Conservation (phyloP, 2,888 invertebrate genomes). For the Latrodectus elegans region DNA sequence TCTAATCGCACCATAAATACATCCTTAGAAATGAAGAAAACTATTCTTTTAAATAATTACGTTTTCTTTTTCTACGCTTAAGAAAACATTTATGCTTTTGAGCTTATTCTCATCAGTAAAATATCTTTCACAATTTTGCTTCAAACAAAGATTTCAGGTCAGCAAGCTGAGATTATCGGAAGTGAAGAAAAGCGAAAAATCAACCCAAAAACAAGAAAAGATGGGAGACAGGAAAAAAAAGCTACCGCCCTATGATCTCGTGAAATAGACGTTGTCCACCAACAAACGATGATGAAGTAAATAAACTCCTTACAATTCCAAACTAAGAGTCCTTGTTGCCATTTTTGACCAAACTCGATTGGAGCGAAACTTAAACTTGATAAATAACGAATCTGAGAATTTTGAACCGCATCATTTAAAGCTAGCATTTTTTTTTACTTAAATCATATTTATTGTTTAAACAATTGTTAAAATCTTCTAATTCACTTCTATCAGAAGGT, state of each 20-base stretch:
- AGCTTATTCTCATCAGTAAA: conserved; percentile 9
- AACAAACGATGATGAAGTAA: conserved; percentile 50
- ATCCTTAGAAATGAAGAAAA: too few relatives aligned
- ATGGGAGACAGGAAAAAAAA: not conserved
- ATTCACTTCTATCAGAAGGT: too few relatives aligned
- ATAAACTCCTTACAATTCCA: conserved; percentile 4
- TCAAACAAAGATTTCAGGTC: conserved; percentile 20
- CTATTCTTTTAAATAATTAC: too few relatives aligned
- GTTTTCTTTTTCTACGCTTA: too few relatives aligned
- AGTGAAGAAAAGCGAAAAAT: too few relatives aligned
- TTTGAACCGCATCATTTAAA: too few relatives aligned
- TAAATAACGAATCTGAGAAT: too few relatives aligned
- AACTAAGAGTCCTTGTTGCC: not conserved
- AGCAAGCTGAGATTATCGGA: conserved; percentile 25
- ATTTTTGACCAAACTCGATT: conserved; percentile 3
- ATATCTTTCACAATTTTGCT: conserved; percentile 5
- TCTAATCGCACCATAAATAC: too few relatives aligned
- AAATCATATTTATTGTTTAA: too few relatives aligned
- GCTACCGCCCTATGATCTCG: conserved; percentile 15
- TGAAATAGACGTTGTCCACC: conserved; percentile 42
- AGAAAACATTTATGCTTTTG: too few relatives aligned
- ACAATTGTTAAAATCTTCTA: too few relatives aligned
- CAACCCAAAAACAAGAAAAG: not conserved
- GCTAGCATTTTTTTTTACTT: not conserved
- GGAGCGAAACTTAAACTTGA: too few relatives aligned